A percentile compares a stretch with the other conserved stretches of the same genome.
Conservation (phyloP, 1,140 invertebrate species). For the Calosoma granatense region DNA sequence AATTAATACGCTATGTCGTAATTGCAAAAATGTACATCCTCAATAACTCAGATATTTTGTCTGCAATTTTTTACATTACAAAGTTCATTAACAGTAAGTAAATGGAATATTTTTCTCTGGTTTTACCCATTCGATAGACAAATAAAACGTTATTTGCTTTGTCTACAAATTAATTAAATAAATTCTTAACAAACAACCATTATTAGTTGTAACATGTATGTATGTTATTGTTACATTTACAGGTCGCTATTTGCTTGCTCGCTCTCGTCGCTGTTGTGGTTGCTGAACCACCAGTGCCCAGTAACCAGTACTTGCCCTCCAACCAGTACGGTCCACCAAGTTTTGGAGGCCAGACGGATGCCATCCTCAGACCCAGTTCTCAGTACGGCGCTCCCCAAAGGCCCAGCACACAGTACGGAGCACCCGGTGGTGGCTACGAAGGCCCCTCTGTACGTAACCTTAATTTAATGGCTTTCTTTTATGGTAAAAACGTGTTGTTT, state of each 20-base stretch:
- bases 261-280: slow-evolving; percentile 21
- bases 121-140: no score
- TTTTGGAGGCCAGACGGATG: slow-evolving; percentile 12
- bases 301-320: slow-evolving; percentile 43
- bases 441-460: neutral
- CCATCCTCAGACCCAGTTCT: slow-evolving; percentile 19
- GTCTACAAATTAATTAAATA: no score
- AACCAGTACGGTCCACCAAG: slow-evolving; percentile 26
- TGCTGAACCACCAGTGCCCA: slow-evolving; percentile 38
- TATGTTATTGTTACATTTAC: slow-evolving; percentile 16
- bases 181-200: no score
- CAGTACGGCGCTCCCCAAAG: slow-evolving; percentile 24
- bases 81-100: no score
- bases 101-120: no score
- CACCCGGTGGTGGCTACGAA: slow-evolving; percentile 30
- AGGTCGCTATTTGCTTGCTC: slow-evolving; percentile 22
- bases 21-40: no score
- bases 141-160: no score
- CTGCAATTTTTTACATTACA: no score
- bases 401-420: slow-evolving; percentile 32
- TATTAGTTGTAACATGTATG: no score
- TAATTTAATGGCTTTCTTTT: neutral
- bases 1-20: no score
- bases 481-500: neutral
- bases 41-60: no score